phyloP scores from a whole-genome alignment of 2,888 invertebrate genomes.

The Branchellion lobata region DNA sequence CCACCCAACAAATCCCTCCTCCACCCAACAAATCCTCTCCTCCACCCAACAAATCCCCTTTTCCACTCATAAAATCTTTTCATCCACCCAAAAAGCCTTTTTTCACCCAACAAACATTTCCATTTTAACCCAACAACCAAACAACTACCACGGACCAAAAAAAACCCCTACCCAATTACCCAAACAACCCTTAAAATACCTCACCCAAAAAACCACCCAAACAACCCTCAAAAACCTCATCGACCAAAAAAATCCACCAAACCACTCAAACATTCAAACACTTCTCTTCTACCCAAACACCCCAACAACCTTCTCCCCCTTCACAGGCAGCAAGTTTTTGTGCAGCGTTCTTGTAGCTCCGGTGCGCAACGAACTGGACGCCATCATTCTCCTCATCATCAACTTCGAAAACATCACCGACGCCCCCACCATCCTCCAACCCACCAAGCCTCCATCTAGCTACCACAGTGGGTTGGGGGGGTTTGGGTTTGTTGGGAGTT shows the following conservation, averaged over 20 bases:
- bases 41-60: no score
- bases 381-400: slow-evolving; percentile 78
- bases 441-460: background rate
- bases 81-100: no score
- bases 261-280: background rate
- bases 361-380: slow-evolving; percentile 74
- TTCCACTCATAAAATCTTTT: no score
- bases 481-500: background rate
- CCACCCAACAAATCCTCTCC: no score
- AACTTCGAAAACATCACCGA: slow-evolving; percentile 73
- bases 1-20: no score
- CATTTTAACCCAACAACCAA: no score
- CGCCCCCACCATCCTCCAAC: slow-evolving; percentile 53
- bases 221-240: no score
- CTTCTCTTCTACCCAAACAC: background rate
- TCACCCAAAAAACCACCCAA: no score
- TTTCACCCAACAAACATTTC: no score
- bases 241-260: background rate
- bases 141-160: no score
- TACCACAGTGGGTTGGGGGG: background rate
- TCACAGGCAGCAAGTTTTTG: slow-evolving; percentile 74
- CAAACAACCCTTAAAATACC: no score
- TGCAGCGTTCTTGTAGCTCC: slow-evolving; percentile 79
- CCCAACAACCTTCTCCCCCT: background rate
- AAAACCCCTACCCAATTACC: no score